Evolutionary conservation across 2,888 invertebrate genomes (phyloP).

Genomic region (Clitarchus hookeri): DNA sequence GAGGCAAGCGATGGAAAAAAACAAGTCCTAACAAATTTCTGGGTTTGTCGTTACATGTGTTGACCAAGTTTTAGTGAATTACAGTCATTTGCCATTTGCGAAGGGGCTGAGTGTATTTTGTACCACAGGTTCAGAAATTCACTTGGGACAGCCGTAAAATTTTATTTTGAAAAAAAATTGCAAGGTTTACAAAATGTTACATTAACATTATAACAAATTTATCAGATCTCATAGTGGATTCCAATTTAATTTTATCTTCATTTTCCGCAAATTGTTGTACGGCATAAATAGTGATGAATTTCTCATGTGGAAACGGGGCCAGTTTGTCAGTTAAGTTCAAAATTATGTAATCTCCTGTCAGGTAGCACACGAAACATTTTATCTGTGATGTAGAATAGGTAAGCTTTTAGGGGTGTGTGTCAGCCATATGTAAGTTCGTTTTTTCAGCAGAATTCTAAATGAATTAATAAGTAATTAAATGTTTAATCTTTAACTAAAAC

Average conservation of each 20-base stretch:
- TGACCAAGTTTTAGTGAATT: conserved; percentile 4
- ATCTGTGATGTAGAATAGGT: not conserved
- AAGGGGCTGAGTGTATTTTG: not conserved
- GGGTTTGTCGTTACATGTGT: not conserved
- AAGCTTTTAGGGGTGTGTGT: conserved; percentile 14
- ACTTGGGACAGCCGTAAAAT: too few relatives aligned
- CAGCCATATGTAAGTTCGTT: not conserved
- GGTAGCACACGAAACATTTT: not conserved
- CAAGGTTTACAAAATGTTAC: too few relatives aligned
- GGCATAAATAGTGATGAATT: not conserved
- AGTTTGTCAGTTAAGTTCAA: not conserved
- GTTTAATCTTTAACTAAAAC: too few relatives aligned
- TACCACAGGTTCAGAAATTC: not conserved
- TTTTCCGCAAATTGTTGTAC: not conserved
- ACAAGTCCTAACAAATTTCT: not conserved
- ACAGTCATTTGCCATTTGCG: not conserved
- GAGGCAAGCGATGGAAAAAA: not conserved
- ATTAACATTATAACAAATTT: too few relatives aligned
- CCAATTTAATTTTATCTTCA: too few relatives aligned
- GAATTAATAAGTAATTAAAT: too few relatives aligned
- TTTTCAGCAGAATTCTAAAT: too few relatives aligned
- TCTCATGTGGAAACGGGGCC: not conserved
- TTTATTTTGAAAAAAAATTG: not conserved
- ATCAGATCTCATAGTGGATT: too few relatives aligned
- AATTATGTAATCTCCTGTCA: not conserved